phyloP scores from a whole-genome alignment of 2,888 invertebrate species.

The Brachyptera risi region DNA sequence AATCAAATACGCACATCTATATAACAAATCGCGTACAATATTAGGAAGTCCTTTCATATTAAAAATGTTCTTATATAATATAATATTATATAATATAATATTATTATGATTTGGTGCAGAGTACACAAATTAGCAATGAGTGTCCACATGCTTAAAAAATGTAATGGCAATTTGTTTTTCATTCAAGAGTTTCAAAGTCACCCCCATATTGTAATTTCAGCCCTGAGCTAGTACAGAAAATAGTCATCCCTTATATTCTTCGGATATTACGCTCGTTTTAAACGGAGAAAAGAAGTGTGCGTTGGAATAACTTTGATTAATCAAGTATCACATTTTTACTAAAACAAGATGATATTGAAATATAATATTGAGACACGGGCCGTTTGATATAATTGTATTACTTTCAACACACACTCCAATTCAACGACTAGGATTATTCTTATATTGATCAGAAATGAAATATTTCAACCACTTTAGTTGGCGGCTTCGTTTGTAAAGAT shows the following conservation, averaged over 20 bases:
- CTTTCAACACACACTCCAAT: too few species aligned
- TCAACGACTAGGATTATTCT: too few species aligned
- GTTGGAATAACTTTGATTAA: too few species aligned
- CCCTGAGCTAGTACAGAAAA: background rate
- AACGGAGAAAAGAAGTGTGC: too few species aligned
- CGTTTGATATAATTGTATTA: too few species aligned
- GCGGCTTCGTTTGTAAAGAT: too few species aligned
- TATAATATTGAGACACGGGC: too few species aligned
- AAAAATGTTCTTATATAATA: background rate
- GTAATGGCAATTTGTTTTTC: background rate
- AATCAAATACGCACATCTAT: slow-evolving; percentile 1
- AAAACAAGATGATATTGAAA: too few species aligned
- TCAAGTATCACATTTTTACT: too few species aligned
- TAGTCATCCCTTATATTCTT: background rate
- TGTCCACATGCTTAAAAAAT: background rate
- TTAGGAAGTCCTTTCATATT: background rate
- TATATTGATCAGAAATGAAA: too few species aligned
- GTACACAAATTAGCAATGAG: background rate
- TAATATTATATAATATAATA: background rate
- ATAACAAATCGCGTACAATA: background rate
- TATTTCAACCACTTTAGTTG: too few species aligned
- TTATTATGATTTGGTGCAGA: background rate
- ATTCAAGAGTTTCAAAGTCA: background rate
- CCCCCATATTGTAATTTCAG: background rate
- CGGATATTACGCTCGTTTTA: too few species aligned